Evolutionary conservation across 2,797 vertebrate genomes (phyloP).

Genomic region (Danio jaintianensis): DNA sequence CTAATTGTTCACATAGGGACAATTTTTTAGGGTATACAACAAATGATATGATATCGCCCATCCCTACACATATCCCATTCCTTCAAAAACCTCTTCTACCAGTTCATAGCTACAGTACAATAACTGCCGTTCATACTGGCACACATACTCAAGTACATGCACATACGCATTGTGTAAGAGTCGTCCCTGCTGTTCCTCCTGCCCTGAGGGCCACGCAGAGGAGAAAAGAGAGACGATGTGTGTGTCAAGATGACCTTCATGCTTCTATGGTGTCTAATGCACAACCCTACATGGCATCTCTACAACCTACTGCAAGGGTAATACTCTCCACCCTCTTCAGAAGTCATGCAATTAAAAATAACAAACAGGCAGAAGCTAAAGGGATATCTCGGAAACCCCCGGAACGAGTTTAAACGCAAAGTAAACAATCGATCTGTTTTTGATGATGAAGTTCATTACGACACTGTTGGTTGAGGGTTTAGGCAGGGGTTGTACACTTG

Average conservation of each 20-base stretch:
- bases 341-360: constrained; percentile 69
- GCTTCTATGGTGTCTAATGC: constrained; percentile 50
- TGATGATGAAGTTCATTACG: constrained; percentile 6
- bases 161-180: constrained; percentile 45
- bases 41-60: background rate
- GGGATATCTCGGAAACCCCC: constrained; percentile 14
- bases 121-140: constrained; percentile 24
- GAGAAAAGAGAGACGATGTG: constrained; percentile 32
- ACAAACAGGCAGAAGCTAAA: constrained; percentile 41
- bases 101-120: constrained; percentile 25
- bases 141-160: constrained; percentile 47
- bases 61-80: constrained; percentile 10
- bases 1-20: too few relatives aligned
- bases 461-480: constrained; percentile 1
- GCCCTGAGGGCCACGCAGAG: constrained; percentile 39
- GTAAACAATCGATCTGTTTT: background rate
- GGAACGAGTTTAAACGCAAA: background rate
- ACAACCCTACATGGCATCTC: constrained; percentile 50
- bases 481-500: too few relatives aligned
- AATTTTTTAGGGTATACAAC: too few relatives aligned
- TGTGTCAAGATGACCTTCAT: constrained; percentile 50
- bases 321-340: constrained; percentile 58
- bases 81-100: constrained; percentile 25
- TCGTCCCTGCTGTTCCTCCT: constrained; percentile 53
- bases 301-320: constrained; percentile 58